Percentiles rank a stretch among this genome's conserved stretches.
Conservation (phyloP, 2,113 vertebrate species). For the Alectura lathami region DNA sequence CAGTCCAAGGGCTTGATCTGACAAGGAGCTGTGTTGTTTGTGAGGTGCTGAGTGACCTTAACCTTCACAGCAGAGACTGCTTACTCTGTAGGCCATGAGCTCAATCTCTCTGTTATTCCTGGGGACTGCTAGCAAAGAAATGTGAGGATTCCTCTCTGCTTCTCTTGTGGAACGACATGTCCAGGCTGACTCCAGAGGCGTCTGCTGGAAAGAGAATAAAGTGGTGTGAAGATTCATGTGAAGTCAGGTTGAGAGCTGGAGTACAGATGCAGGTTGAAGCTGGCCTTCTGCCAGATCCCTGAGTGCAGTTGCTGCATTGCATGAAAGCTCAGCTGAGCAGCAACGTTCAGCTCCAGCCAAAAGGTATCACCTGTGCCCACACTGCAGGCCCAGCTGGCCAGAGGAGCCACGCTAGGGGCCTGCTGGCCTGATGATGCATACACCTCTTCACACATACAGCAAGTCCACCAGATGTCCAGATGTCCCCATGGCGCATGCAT, state of each 20-base stretch:
- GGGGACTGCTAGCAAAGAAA: background rate
- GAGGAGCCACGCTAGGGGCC: background rate
- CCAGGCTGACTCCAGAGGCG: background rate
- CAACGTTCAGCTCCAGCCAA: background rate
- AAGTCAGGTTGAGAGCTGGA: background rate
- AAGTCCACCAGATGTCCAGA: background rate
- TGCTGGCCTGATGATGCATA: accelerated
- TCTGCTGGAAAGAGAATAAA: background rate
- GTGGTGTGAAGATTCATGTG: accelerated
- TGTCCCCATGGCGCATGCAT: background rate
- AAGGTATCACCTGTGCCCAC: no score
- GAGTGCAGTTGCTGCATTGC: background rate
- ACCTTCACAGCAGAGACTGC: background rate
- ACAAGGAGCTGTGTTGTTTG: background rate
- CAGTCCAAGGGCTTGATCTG: background rate
- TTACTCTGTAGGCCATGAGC: background rate
- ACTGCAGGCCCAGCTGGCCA: background rate
- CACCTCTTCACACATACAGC: background rate
- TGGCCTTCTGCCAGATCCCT: background rate
- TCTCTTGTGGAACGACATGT: background rate
- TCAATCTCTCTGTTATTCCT: background rate
- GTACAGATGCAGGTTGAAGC: background rate
- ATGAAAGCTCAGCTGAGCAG: background rate
- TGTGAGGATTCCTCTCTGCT: background rate
- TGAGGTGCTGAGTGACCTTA: background rate